Evolutionary conservation across 2,888 invertebrate species (phyloP), one percentile per base, ranked within the genome.

Genomic region (Phymatocera aterrima): DNA sequence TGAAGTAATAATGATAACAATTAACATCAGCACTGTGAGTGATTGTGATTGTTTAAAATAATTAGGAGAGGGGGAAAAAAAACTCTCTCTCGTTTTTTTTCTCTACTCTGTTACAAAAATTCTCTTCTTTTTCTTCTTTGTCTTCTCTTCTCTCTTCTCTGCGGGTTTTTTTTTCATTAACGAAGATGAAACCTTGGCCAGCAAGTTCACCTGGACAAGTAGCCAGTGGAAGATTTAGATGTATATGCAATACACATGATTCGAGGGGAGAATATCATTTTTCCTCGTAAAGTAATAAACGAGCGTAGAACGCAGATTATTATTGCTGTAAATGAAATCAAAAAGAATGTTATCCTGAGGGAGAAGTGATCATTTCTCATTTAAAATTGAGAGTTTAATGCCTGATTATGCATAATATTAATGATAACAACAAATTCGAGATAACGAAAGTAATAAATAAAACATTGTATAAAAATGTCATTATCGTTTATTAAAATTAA

Each of bases 121-220:
- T 72, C 34, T 43, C 21, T 43, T 21, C 15, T 61, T 18, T 64
- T 18, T 24, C 68, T 68, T 43, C 12, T 43, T 15, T 4, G 28
- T 46, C 68, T 43, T 72, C 51, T n/a, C 46, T 40, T 54, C 43
- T 54, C n/a, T 54, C n/a, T n/a, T 54, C 54, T 54, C 6, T 6
- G 6, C 54, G 10, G 18, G 2, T 54, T 8, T 18, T 54, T n/a
- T n/a, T n/a, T n/a, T n/a, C n/a, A n/a, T n/a, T 21, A 15, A 37
- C 6, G 12, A 64, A 3, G 40, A 64, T 31, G 18, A 51, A 51
- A 72, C 34, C 70, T 72, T 51, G 72, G 72, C 72, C 72, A 72
- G 72, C 72, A 72, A 72, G 72, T 31, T 72, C 72, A 18, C 72
- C 31, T 18, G 70, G 72, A 72, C 51, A 31, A n/a, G 18, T 34